Evolutionary conservation across 2,888 invertebrate genomes (phyloP).

Genomic region (Acleris sparsana): DNA sequence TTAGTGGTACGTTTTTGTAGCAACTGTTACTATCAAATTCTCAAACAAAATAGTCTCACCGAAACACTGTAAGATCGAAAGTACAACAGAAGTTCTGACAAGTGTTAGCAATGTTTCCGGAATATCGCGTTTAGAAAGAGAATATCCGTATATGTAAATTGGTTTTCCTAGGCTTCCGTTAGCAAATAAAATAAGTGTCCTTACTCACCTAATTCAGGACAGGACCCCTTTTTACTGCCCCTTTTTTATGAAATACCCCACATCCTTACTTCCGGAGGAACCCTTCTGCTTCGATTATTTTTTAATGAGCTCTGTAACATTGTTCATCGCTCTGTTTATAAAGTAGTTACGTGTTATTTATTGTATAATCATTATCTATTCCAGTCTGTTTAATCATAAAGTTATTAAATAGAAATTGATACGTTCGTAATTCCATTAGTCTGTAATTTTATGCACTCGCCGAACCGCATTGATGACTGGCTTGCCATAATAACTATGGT

Average conservation of each 20-base stretch:
- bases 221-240: conserved; percentile 1
- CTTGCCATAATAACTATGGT: conserved; percentile 14
- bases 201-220: not conserved
- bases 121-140: not conserved
- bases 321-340: too few species aligned
- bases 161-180: not conserved
- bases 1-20: too few species aligned
- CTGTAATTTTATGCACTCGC: conserved; percentile 16
- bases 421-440: conserved; percentile 6
- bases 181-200: conserved; percentile 4
- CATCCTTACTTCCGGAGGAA: not conserved
- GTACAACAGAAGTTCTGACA: too few species aligned
- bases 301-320: not conserved
- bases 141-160: not conserved
- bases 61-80: too few species aligned
- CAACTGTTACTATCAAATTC: too few species aligned
- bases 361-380: not conserved
- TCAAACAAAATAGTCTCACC: too few species aligned
- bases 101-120: not conserved
- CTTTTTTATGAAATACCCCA: conserved; percentile 7
- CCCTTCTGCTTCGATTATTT: conserved; percentile 1
- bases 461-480: conserved; percentile 11
- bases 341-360: not conserved
- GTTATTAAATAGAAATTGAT: not conserved
- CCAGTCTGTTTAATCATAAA: conserved; percentile 1